These are phyloP conservation scores for Gasterosteus nipponicus DNA, from an alignment of 2,113 vertebrate genomes.

Conservation along the genomic window DNA sequence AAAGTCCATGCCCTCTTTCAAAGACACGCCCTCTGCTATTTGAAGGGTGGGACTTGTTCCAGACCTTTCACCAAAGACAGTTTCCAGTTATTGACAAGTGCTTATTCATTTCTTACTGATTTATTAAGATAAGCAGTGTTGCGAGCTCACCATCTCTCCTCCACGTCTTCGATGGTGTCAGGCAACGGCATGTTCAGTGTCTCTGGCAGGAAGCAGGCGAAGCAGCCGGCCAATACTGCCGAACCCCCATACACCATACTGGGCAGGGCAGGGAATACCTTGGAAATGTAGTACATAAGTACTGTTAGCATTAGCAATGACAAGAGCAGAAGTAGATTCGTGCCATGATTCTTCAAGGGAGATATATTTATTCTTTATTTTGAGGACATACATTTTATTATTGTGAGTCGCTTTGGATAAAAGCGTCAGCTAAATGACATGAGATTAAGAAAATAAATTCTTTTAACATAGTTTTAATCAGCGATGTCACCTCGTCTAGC, in stretches of 20 bases:
- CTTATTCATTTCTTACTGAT: background rate
- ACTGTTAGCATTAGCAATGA: background rate
- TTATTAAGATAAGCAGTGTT: background rate
- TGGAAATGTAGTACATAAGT: conserved; percentile 3
- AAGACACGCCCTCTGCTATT: background rate
- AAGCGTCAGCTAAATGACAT: background rate
- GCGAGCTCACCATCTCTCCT: conserved; percentile 73
- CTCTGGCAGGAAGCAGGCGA: conserved; percentile 85
- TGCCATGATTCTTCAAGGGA: no score
- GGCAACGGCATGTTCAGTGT: conserved; percentile 86
- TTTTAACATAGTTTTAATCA: background rate
- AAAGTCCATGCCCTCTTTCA: conserved; percentile 4
- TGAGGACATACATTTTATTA: background rate
- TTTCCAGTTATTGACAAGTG: background rate
- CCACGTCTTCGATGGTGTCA: conserved; percentile 88
- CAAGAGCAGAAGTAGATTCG: background rate
- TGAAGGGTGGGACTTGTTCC: background rate
- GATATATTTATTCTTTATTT: background rate
- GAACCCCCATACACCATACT: conserved; percentile 84
- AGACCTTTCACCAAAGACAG: conserved; percentile 38
- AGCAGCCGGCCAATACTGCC: conserved; percentile 78
- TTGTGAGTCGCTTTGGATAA: no score
- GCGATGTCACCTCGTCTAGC: conserved; percentile 79
- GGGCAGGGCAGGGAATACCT: conserved; percentile 83
- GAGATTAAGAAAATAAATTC: background rate